Percentiles rank a stretch among this genome's conserved stretches.
Conservation (phyloP, 2,113 vertebrate genomes). For the Prolemur simus region DNA sequence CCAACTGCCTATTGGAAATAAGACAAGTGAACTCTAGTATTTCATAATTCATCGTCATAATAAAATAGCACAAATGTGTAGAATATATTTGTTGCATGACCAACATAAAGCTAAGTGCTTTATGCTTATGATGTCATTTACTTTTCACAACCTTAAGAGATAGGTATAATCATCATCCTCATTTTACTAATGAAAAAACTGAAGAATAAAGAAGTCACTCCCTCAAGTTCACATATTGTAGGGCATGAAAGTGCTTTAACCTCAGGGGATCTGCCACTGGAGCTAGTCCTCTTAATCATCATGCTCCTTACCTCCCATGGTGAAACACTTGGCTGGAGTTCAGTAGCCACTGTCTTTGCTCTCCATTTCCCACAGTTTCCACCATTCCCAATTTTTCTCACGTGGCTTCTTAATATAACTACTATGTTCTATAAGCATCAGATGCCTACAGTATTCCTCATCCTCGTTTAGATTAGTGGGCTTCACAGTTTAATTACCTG, state of each 20-base stretch:
- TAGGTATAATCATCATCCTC: conserved; percentile 16
- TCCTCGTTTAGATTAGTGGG: neutral
- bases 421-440: neutral
- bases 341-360: neutral
- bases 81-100: neutral
- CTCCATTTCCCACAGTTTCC: neutral
- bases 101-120: neutral
- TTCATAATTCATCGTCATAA: neutral
- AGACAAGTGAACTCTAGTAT: neutral
- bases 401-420: neutral
- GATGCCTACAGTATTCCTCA: neutral
- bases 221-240: neutral
- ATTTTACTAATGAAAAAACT: conserved; percentile 49
- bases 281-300: neutral
- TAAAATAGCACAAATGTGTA: conserved; percentile 11
- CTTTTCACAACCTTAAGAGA: neutral
- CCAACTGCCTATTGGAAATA: neutral
- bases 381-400: neutral
- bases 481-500: neutral
- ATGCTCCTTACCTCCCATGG: neutral
- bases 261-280: neutral
- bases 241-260: neutral
- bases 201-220: neutral
- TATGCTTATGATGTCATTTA: conserved; percentile 36
- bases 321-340: neutral